Evolutionary conservation across 2,888 invertebrate genomes (phyloP), one percentile per base, ranked within the genome.

Genomic region (Papilio demoleus): DNA sequence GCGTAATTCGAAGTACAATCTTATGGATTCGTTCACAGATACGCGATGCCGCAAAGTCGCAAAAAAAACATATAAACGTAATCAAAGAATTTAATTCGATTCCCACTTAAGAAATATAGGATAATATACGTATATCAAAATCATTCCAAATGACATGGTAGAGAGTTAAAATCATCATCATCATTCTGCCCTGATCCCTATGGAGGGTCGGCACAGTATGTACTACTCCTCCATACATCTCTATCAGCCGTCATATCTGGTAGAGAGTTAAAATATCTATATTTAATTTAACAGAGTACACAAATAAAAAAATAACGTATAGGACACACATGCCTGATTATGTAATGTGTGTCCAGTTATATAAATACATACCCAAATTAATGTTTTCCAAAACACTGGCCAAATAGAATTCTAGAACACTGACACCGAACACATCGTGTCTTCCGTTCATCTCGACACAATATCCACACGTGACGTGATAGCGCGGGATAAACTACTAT

Each of bases 341-440:
- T 4, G 9, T 34, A n/a, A 34, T 34, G n/a, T 17, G 14, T 0
- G 17, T 6, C 8, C 47, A 47, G 12, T 56, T 12, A 56, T 31
- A 34, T n/a, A 31, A 36, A 59, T 65, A 85, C 86, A 63, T 76
- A 88, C 88, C 82, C 69, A 84, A 73, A 60, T 80, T 76, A 45
- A 86, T 75, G 72, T 84, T 87, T 72, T 86, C 84, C 70, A 85
- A 72, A 70, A 87, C 75, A 72, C 80, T 79, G n/a, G 82, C 80
- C 63, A 85, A 75, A 73, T 87, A 87, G 73, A 86, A 86, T 38
- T 88, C 88, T 31, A 87, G 66, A n/a, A 87, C 81, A 74, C 75
- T 84, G 17, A 79, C 77, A 74, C 78, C 79, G 65, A 78, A 79
- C 63, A 80, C 73, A 67, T 86, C 81, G 71, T 79, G 79, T 65